Conservation (phyloP, 1,140 invertebrate species). For the Polypedilum vanderplanki region DNA sequence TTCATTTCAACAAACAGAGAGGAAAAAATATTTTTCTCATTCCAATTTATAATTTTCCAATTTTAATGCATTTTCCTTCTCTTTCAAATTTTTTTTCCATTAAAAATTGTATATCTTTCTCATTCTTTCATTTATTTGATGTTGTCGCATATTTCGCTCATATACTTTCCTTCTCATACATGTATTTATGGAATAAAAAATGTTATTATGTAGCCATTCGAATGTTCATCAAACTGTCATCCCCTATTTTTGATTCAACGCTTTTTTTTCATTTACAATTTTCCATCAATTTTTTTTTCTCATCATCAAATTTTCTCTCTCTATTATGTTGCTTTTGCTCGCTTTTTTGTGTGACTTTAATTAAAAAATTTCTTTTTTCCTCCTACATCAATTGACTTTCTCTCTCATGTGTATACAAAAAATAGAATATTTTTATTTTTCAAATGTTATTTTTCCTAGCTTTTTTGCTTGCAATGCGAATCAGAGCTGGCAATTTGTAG, state of each 20-base stretch:
- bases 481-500: too few relatives aligned
- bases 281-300: not conserved
- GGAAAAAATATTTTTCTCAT: not conserved
- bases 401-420: not conserved
- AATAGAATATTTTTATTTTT: constrained; percentile 10
- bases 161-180: not conserved
- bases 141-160: not conserved
- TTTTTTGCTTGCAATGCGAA: too few relatives aligned
- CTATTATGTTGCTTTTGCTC: too few relatives aligned
- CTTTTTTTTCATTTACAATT: constrained; percentile 3
- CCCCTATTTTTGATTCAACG: constrained; percentile 11
- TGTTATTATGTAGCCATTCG: constrained; percentile 17
- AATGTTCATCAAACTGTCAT: constrained; percentile 18
- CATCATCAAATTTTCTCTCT: too few relatives aligned
- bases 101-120: not conserved
- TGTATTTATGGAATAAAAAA: not conserved
- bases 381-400: not conserved
- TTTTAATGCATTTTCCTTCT: constrained; percentile 8
- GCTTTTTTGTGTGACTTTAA: constrained; percentile 18
- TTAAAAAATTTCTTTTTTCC: not conserved
- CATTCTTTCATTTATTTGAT: not conserved
- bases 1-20: not conserved
- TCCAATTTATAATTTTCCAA: constrained; percentile 10
- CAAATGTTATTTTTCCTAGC: constrained; percentile 1
- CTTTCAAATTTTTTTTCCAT: not conserved